phyloP scores from a whole-genome alignment of 2,888 invertebrate species.

The Orthosia cruda region DNA sequence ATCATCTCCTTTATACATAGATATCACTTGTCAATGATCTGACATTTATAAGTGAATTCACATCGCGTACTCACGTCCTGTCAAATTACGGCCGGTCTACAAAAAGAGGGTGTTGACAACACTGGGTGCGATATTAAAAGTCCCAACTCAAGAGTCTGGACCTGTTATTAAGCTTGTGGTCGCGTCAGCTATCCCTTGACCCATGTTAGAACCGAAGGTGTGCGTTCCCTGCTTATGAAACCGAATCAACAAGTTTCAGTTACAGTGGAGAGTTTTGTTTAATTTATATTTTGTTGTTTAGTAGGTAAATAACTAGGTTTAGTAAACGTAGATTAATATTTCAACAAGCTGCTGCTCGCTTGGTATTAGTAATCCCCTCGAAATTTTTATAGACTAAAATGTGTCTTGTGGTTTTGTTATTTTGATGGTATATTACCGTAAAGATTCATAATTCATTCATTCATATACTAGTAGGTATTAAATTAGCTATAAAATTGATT shows the following conservation, averaged over 20 bases:
- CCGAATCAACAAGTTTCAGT: constrained; percentile 79
- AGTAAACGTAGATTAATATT: neutral
- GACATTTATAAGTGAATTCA: constrained; percentile 61
- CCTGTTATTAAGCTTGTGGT: constrained; percentile 78
- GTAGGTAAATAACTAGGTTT: neutral
- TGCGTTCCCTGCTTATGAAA: constrained; percentile 67
- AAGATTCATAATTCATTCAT: no score
- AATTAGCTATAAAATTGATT: no score
- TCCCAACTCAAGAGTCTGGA: constrained; percentile 79
- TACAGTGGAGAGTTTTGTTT: constrained; percentile 27
- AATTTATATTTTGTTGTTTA: constrained; percentile 31
- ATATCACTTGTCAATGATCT: constrained; percentile 40
- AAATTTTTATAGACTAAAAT: neutral
- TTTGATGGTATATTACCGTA: no score
- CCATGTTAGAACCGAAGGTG: constrained; percentile 77
- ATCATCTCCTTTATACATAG: constrained; percentile 8
- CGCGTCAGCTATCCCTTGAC: constrained; percentile 82
- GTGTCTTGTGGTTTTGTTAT: no score
- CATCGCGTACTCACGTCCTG: constrained; percentile 63
- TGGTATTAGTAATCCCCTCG: no score
- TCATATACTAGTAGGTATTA: no score
- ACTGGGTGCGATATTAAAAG: constrained; percentile 81
- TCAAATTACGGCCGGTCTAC: constrained; percentile 76
- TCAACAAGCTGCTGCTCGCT: no score
- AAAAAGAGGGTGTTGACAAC: constrained; percentile 73